Percentiles rank a stretch among this genome's conserved stretches.
Conservation (phyloP, 2,113 vertebrate genomes). For the Pollimyrus isidori region DNA sequence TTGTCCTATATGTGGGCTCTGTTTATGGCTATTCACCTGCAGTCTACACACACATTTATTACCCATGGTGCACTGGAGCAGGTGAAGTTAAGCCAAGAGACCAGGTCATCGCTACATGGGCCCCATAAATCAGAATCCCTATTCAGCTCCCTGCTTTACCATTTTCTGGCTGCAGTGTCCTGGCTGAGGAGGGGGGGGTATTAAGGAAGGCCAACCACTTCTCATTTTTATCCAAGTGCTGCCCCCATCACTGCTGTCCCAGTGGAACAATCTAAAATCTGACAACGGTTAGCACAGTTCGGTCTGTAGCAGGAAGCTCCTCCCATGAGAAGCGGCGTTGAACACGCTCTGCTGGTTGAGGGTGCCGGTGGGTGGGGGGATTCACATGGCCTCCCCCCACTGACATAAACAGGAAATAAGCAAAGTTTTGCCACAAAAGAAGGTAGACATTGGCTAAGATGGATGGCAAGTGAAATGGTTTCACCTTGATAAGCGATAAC, state of each 20-base stretch:
- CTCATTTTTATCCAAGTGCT: not conserved
- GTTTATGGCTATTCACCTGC: not conserved
- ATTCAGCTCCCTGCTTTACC: not conserved
- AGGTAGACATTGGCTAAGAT: not conserved
- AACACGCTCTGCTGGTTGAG: not conserved
- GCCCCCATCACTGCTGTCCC: constrained; percentile 11
- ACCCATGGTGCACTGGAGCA: not conserved
- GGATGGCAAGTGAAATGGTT: not conserved
- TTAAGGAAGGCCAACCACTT: not conserved
- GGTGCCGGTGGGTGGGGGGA: not conserved
- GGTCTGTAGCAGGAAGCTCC: constrained; percentile 55
- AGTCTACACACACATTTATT: not conserved
- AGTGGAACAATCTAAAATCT: constrained; percentile 42
- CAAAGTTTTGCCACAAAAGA: not conserved
- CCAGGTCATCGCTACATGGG: not conserved
- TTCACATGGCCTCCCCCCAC: not conserved
- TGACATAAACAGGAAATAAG: not conserved
- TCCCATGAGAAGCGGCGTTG: constrained; percentile 44
- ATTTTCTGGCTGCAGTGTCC: not conserved
- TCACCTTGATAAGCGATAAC: not conserved
- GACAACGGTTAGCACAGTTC: constrained; percentile 42
- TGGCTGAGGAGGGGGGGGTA: not conserved
- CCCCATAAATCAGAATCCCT: not conserved
- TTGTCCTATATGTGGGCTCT: not conserved
- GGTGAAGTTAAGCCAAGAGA: not conserved